Evolutionary conservation across 2,113 vertebrate species (phyloP).

Genomic region (Sylvietta virens): DNA sequence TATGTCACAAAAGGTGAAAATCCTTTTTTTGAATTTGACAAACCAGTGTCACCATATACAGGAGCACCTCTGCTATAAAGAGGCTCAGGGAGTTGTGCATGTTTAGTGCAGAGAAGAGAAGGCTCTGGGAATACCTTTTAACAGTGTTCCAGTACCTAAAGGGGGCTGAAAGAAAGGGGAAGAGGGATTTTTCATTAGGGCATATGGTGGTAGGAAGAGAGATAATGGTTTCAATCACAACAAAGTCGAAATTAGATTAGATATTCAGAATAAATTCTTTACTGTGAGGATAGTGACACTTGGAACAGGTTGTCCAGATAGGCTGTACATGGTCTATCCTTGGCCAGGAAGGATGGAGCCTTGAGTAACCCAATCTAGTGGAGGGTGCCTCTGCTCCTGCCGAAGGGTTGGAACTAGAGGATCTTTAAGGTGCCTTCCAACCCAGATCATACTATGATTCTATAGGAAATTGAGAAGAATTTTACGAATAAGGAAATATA

Average conservation of each 20-base stretch:
- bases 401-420: rapidly evolving
- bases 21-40: background rate
- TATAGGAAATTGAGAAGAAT: background rate
- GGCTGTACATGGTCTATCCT: background rate
- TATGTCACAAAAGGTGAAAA: background rate
- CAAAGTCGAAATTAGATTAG: rapidly evolving
- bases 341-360: background rate
- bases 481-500: background rate
- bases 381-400: background rate
- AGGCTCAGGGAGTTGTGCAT: background rate
- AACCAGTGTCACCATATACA: background rate
- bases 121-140: background rate
- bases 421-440: background rate
- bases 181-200: background rate
- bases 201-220: background rate
- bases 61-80: background rate
- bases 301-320: background rate
- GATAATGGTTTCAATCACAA: background rate
- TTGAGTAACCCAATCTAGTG: background rate
- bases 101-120: background rate
- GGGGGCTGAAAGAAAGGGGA: background rate
- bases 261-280: background rate
- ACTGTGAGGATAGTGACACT: background rate
- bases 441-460: background rate
- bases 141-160: background rate